A percentile compares a stretch with the other conserved stretches of the same genome.
Conservation (phyloP, 2,797 vertebrate species). For the Chiroxiphia lanceolata region DNA sequence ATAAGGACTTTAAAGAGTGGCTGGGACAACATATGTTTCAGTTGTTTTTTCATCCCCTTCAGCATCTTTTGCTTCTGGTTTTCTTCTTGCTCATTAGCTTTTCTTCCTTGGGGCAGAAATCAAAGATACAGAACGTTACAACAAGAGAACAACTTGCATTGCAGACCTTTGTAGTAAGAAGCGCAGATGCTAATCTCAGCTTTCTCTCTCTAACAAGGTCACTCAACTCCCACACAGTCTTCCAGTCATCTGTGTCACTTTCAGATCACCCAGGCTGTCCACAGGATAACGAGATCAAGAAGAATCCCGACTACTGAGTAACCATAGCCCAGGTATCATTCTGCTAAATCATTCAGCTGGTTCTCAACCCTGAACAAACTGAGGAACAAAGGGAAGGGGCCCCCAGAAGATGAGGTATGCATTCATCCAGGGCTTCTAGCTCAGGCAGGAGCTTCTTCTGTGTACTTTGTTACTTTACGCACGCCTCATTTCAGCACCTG, state of each 20-base stretch:
- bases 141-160: not conserved
- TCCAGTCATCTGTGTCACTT: not conserved
- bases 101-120: slow-evolving; percentile 73
- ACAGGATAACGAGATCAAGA: not conserved
- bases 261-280: not conserved
- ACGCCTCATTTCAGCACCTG: not conserved
- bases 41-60: slow-evolving; percentile 89
- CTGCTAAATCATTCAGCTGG: not conserved
- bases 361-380: not conserved
- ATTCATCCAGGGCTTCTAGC: not conserved
- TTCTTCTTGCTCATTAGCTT: slow-evolving; percentile 79
- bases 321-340: not conserved
- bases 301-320: not conserved
- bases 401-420: not conserved
- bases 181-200: not conserved
- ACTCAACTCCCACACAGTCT: not conserved
- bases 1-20: slow-evolving; percentile 84
- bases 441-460: not conserved
- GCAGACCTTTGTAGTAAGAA: not conserved
- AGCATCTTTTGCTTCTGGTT: slow-evolving; percentile 85
- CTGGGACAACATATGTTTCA: slow-evolving; percentile 85
- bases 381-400: not conserved
- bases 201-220: not conserved
- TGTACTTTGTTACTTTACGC: not conserved
- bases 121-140: not conserved